These are phyloP conservation scores for Nephila pilipes DNA, from an alignment of 1,140 invertebrate species.

Conservation along the genomic window DNA sequence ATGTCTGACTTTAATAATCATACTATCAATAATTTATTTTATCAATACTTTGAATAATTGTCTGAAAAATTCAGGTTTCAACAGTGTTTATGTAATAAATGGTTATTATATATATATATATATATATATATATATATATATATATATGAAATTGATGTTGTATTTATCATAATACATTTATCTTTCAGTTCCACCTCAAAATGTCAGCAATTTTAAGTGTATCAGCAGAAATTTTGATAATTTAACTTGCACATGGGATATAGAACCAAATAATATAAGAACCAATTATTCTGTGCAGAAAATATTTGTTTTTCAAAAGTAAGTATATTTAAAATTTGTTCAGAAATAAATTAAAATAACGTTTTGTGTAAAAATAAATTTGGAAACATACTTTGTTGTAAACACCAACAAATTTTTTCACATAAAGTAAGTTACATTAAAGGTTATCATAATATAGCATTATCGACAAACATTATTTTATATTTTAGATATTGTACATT, in stretches of 20 bases:
- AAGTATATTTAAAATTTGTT: not conserved
- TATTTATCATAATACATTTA: not conserved
- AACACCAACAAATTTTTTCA: not conserved
- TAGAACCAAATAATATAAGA: constrained; percentile 82
- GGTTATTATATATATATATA: too few relatives aligned
- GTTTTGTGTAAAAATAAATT: not conserved
- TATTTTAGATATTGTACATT: too few relatives aligned
- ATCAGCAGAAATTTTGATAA: constrained; percentile 86
- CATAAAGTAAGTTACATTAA: not conserved
- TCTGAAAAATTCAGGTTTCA: too few relatives aligned
- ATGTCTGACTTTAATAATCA: too few relatives aligned
- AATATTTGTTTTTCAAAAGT: not conserved
- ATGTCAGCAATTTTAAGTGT: constrained; percentile 84
- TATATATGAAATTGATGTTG: not conserved
- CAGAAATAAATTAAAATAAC: not conserved
- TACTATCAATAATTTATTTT: too few relatives aligned
- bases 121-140: too few relatives aligned
- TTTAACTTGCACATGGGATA: constrained; percentile 86
- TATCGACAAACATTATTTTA: too few relatives aligned
- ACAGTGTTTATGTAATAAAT: too few relatives aligned
- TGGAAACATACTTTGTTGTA: not conserved
- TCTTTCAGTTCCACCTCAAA: constrained; percentile 48
- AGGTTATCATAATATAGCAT: not conserved
- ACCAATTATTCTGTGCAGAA: constrained; percentile 82
- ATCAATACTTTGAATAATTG: too few relatives aligned